phyloP scores from a whole-genome alignment of 2,113 vertebrate species.

The Halcyon malimbica region DNA sequence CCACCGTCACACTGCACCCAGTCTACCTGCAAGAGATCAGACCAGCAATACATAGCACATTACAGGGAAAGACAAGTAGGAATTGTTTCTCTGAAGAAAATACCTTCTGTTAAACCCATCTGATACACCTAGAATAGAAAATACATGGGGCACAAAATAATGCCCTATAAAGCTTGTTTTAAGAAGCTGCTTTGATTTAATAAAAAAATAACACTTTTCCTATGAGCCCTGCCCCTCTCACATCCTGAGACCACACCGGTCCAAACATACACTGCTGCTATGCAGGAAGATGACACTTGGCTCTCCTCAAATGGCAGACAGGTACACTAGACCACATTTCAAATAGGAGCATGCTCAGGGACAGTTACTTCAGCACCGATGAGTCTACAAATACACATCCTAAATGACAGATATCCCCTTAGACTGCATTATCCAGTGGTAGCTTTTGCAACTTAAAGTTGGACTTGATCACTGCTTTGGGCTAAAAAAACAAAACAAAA shows the following conservation, averaged over 20 bases:
- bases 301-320: background rate
- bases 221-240: background rate
- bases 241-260: background rate
- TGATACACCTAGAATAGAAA: background rate
- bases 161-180: background rate
- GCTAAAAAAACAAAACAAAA: background rate
- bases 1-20: conserved; percentile 99
- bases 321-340: background rate
- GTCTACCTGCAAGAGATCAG: conserved; percentile 89
- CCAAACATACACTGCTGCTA: background rate
- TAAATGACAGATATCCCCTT: background rate
- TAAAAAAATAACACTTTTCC: background rate
- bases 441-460: background rate
- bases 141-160: background rate
- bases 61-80: background rate
- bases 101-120: background rate
- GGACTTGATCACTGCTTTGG: background rate
- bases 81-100: rapidly evolving
- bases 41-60: background rate
- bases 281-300: background rate
- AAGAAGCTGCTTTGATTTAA: background rate
- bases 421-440: background rate
- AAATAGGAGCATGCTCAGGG: background rate
- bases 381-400: background rate
- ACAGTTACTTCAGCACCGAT: background rate